Base-by-base conservation (phyloP, 2,113 vertebrate species). In the Rhodinocichla rosea region DNA sequence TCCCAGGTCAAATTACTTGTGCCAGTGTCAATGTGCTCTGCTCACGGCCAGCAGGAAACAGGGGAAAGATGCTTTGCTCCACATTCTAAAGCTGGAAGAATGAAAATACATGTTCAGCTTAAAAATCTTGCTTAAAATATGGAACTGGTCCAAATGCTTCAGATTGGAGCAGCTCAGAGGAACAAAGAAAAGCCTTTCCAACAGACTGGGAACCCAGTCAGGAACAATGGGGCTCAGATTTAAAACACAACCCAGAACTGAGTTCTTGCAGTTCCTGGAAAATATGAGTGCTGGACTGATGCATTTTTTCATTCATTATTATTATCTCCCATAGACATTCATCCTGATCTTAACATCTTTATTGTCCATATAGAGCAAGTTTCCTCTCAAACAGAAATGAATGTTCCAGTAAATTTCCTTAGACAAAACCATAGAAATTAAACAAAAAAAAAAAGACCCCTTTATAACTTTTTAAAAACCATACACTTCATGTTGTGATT, bases 1-100 rank as follows among this genome's bases (percentile, higher is more conserved):
- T 97, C 94, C 87, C 84, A 97, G 98, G 98, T 99, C 98, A 98
- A 97, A 98, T 98, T 97, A 96, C 98, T 98, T 97, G 90, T 98
- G 97, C 98, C 94, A 1, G n/a, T 55, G 76, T 63, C 92, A 28
- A 2, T 1, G 21, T 35, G 7, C 79, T 35, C 90, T n/a, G 68
- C 83, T 81, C 27, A 1, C 11, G 45, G 45, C 78, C 85, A 44
- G 39, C 80, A 81, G 95, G 88, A 93, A 93, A 74, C 3, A 12
- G 67, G 37, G 37, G 21, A 57, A 88, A 89, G 80, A 89, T 81
- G 92, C 60, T 90, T 85, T 39, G 82, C 65, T 90, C 64, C 30
- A 33, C 52, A 11, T 75, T 63, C 47, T 44, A 21, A 65, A 87
- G 64, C 59, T 87, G 87, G 55, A 55, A 75, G 64, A 67, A 42